phyloP scores from a whole-genome alignment of 1,140 invertebrate genomes.

The Panagrolaimus sp. region DNA sequence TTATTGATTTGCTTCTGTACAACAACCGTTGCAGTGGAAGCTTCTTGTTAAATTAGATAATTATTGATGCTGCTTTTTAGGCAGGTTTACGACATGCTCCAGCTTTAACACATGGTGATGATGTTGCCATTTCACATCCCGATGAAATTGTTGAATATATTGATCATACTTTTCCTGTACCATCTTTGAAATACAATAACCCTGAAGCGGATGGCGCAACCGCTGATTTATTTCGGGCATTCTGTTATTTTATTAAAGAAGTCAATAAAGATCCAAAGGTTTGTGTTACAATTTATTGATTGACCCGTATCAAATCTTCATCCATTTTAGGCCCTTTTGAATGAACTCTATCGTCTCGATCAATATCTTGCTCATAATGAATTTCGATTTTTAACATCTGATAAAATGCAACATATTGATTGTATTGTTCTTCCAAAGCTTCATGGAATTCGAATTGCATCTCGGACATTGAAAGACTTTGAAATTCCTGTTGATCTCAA shows the following conservation, averaged over 20 bases:
- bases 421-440: constrained; percentile 9
- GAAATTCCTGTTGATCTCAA: constrained; percentile 15
- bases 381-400: neutral
- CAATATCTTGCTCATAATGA: neutral
- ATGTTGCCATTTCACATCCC: constrained; percentile 14
- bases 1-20: neutral
- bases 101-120: constrained; percentile 20
- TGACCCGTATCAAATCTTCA: too few relatives aligned
- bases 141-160: constrained; percentile 25
- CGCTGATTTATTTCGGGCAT: constrained; percentile 21
- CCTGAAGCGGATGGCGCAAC: constrained; percentile 20
- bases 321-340: neutral
- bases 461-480: neutral
- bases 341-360: constrained; percentile 12
- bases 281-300: too few relatives aligned
- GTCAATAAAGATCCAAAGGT: constrained; percentile 24
- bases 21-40: neutral
- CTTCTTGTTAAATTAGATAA: neutral
- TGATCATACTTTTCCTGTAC: constrained; percentile 16
- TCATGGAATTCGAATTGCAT: constrained; percentile 3
- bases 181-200: constrained; percentile 18
- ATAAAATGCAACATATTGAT: constrained; percentile 7
- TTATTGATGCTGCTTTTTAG: neutral
- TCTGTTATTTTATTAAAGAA: constrained; percentile 26
- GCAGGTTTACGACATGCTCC: constrained; percentile 21